Evolutionary conservation across 2,888 invertebrate genomes (phyloP), one percentile per base, ranked within the genome.

Genomic region (Sepiola atlantica): DNA sequence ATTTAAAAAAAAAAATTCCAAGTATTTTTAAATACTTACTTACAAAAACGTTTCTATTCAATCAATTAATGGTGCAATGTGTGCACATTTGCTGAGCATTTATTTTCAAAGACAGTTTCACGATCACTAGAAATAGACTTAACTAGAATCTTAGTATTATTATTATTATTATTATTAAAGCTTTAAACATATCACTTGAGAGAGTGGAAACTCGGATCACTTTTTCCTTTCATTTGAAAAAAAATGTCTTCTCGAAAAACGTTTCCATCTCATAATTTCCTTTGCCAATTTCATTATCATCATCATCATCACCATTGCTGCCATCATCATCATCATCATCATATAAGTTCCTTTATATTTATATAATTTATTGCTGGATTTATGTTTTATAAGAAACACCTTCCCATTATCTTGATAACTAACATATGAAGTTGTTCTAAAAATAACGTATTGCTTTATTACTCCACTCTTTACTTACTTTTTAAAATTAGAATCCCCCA

Each of bases 241-340:
- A 45, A 45, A 45, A 61, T 61, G 8, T 24, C 61, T 61, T 61
- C 28, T 21, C 24, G 28, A 28, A 28, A 77, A n/a, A 32, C 3
- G 14, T 77, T 77, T 77, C 77, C 18, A n/a, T 32, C n/a, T 92
- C 92, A 54, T 54, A 16, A 6, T 45, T 54, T 45, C 92, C 92
- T 45, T 92, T 54, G 92, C 92, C 92, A 92, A 35, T 92, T 45
- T 28, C 92, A 90, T 90, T 90, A 10, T 90, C 90, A n/a, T 90
- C 28, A 90, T 28, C 90, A 90, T 90, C 28, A 28, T 90, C 77
- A 6, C 8, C 10, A 77, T 77, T 8, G n/a, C 77, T n/a, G n/a
- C n/a, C 3, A 10, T 6, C 77, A 77, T 77, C 3, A 90, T 90
- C 90, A 92, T 54, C 55, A 54, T 92, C 92, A 92, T 8, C 12